Percentiles rank a stretch among this genome's conserved stretches.
Evolutionary conservation across 2,113 vertebrate species (phyloP).

Genomic region (Osmerus mordax): DNA sequence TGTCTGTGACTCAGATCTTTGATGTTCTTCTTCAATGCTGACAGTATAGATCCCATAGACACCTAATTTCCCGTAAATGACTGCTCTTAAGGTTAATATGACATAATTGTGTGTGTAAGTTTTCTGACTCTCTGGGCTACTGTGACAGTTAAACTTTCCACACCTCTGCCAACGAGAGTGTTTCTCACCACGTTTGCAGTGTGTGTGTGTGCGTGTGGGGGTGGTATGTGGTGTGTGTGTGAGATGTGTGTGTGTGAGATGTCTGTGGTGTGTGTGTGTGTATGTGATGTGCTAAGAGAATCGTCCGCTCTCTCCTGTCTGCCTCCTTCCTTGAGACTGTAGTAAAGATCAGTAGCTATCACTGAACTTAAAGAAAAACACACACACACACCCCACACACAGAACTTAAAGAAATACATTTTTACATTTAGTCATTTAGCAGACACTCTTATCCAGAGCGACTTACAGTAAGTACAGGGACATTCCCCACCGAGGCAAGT

Average conservation of each 20-base stretch:
- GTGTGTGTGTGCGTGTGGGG: constrained; percentile 14
- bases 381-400: constrained; percentile 47
- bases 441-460: too few species aligned
- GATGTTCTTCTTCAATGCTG: neutral
- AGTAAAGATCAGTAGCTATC: constrained; percentile 63
- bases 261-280: constrained; percentile 23
- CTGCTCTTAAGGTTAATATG: neutral
- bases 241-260: constrained; percentile 3
- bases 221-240: constrained; percentile 25
- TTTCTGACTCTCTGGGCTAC: neutral
- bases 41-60: neutral
- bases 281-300: constrained; percentile 28
- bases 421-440: too few species aligned
- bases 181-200: constrained; percentile 52
- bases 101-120: constrained; percentile 3
- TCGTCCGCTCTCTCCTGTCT: neutral
- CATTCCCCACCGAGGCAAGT: too few species aligned
- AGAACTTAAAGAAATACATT: too few species aligned
- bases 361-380: constrained; percentile 67
- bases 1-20: neutral
- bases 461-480: too few species aligned
- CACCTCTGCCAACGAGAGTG: constrained; percentile 36
- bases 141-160: constrained; percentile 48
- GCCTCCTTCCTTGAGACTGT: constrained; percentile 35
- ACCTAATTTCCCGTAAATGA: neutral